Base-by-base conservation (phyloP, 2,888 invertebrate species). In the Parnassius smintheus region DNA sequence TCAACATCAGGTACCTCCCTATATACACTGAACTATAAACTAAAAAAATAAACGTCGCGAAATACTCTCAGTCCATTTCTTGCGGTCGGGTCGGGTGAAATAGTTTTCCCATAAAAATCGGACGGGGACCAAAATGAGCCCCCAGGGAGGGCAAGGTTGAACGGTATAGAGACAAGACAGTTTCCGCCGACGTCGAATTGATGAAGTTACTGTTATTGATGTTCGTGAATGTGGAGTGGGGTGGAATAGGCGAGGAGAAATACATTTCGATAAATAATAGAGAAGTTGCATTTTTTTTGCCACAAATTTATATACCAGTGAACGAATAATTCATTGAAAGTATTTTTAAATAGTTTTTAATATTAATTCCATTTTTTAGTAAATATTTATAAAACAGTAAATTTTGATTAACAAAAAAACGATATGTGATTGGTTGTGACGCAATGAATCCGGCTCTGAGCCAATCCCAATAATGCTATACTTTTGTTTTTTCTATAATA, bases 61-160 rank as follows among this genome's bases (percentile, higher is more conserved):
- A 49, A 62, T 52, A 51, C 46, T 45, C 58, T 13, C 63, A 59
- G 56, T 59, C 62, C 56, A 65, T 67, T 64, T 65, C 58, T 52
- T 55, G 62, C 60, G 64, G 59, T 59, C 59, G 63, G 56, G 56
- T 56, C 56, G 46, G 46, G 48, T 46, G 52, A 48, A 58, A 62
- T 64, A 65, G 65, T 65, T 64, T 65, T 56, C 62, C 62, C 64
- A 61, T 65, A 67, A 67, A 67, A 65, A 62, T 59, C 58, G 55
- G 45, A 41, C 62, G 50, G 58, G 58, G 13, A 45, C 53, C 35
- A 12, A 54, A 61, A 53, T 44, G 54, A 54, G n/a, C 58, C 62
- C 54, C 50, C 10, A 18, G 53, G 52, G 54, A 51, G 56, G 46
- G 22, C 10, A 44, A 10, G 42, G 48, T 56, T 12, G n/a, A 55